Conservation (phyloP, 2,797 vertebrate genomes). For the Dallia pectoralis region DNA sequence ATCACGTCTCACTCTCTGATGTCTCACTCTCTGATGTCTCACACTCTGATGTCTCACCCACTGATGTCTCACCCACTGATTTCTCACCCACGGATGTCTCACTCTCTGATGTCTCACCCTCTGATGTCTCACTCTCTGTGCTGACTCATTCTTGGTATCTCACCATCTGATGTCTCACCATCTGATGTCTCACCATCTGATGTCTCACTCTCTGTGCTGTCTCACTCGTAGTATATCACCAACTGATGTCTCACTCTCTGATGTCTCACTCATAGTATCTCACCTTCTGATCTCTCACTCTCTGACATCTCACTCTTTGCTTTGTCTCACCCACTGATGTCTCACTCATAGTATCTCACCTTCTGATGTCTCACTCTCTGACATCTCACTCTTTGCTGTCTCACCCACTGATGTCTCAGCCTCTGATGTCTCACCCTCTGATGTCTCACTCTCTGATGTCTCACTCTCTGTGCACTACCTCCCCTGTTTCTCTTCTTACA, state of each 20-base stretch:
- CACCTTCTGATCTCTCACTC: neutral
- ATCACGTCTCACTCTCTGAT: constrained; percentile 36
- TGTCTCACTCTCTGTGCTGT: neutral
- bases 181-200: neutral
- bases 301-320: neutral
- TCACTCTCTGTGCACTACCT: neutral
- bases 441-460: neutral
- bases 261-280: neutral
- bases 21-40: neutral
- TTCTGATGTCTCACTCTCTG: neutral
- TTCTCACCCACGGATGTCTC: constrained; percentile 61
- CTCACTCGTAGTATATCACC: neutral
- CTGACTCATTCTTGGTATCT: constrained; percentile 70
- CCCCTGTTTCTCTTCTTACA: constrained; percentile 33
- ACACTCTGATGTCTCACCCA: neutral
- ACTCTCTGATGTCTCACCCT: neutral
- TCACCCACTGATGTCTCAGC: neutral
- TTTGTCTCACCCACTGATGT: neutral
- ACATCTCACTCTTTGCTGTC: neutral
- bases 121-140: neutral
- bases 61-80: neutral
- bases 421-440: neutral
- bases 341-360: neutral
- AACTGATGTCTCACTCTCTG: neutral
- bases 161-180: neutral